phyloP scores from a whole-genome alignment of 2,113 vertebrate species.

The Rhynchomys soricoides region DNA sequence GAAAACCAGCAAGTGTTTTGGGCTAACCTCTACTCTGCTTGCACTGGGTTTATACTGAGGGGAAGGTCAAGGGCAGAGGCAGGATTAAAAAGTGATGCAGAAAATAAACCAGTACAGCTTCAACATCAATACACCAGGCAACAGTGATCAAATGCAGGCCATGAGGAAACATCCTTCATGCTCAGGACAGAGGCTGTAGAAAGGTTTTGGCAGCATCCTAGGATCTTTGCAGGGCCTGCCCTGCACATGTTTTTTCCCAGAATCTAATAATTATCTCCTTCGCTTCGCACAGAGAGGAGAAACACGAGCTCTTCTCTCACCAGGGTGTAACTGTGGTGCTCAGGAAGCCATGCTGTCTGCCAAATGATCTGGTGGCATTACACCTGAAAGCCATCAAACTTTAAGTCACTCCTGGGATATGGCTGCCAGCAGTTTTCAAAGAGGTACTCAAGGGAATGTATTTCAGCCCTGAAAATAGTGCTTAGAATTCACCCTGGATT shows the following conservation, averaged over 20 bases:
- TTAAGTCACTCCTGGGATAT: not conserved
- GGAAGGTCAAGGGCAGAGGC: not conserved
- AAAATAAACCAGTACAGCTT: not conserved
- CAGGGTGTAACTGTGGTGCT: not conserved
- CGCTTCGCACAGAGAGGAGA: not conserved
- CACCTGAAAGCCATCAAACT: not conserved
- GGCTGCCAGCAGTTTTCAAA: not conserved
- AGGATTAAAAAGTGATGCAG: slow-evolving; percentile 44
- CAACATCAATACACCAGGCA: not conserved
- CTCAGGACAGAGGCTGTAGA: not conserved
- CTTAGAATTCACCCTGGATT: slow-evolving; percentile 46
- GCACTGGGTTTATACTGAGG: not conserved
- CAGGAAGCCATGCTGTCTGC: not conserved
- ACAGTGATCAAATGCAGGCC: not conserved
- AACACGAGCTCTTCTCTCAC: not conserved
- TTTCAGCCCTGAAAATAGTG: not conserved
- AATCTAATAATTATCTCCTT: not conserved
- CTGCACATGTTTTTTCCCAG: not conserved
- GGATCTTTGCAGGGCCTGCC: not conserved
- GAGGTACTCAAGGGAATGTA: slow-evolving; percentile 52
- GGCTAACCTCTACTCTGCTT: not conserved
- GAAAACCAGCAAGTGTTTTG: not conserved
- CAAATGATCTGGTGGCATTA: not conserved
- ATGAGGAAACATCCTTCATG: not conserved
- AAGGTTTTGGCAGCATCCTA: not conserved